Base-by-base conservation (phyloP, 2,888 invertebrate genomes). In the Macropis europaea region DNA sequence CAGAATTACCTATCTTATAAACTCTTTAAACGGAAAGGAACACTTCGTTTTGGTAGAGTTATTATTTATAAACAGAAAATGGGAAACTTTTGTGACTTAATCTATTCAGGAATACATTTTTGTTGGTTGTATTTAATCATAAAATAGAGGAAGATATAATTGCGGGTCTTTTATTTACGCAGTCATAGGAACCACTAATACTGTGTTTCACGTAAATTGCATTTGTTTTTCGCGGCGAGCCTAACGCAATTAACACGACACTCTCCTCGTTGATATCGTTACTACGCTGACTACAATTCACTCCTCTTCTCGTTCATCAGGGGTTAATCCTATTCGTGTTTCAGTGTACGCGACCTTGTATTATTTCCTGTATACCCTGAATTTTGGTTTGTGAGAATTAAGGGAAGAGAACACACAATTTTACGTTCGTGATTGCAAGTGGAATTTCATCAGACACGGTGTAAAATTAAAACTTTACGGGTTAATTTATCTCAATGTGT, bases 301-400 rank as follows among this genome's bases (percentile, higher is more conserved):
- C 57, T 64, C 66, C 52, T 40, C 40, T 34, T 42, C 64, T 19
- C 47, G 57, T 61, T 54, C 73, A 56, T 62, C 73, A 61, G 59
- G 66, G 67, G 62, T 67, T 63, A 59, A 74, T 67, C 59, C 73
- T 45, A 43, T 73, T 63, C 62, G 67, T 59, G 73, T 63, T 63
- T 36, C 34, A 64, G 54, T 62, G 66, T 67, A 45, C 63, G 38
- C 68, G 68, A 68, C 63, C 73, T 68, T 73, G 73, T 57, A 57
- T 73, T 52, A 73, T 66, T 69, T 70, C 38, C 69, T 36, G 62
- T 53, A 57, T 42, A 56, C 54, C 42, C 59, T 45, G 72, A 56
- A 73, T 64, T 59, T 57, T 42, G 26, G 57, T 32, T 19, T 7
- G 28, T 6, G 57, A 15, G 28, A 19, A 28, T 19, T 6, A 15